Evolutionary conservation across 2,113 vertebrate genomes (phyloP).

Genomic region (Chloropsis hardwickii): DNA sequence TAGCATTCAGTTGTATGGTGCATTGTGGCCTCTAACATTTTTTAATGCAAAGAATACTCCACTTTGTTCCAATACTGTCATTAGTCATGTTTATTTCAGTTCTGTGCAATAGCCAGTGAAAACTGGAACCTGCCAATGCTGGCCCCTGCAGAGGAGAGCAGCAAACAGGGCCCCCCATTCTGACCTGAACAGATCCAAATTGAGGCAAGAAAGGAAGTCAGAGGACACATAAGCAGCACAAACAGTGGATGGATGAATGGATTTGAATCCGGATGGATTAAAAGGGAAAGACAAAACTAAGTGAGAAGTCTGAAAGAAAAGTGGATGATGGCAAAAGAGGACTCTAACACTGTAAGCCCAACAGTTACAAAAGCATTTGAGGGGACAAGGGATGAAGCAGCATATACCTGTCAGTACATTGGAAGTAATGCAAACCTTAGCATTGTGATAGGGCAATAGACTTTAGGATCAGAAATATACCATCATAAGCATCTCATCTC

Average conservation of each 20-base stretch:
- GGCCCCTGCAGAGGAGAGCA: background rate
- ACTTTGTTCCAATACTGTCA: background rate
- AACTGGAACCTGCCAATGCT: background rate
- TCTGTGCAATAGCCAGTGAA: background rate
- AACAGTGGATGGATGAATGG: background rate
- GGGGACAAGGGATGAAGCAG: background rate
- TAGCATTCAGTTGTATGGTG: background rate
- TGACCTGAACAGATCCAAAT: background rate
- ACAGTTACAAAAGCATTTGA: background rate
- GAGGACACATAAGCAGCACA: background rate
- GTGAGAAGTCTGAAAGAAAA: background rate
- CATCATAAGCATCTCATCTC: background rate
- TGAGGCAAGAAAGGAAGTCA: background rate
- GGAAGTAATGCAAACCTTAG: background rate
- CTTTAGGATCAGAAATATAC: background rate
- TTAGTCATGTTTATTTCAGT: background rate
- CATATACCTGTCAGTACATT: background rate
- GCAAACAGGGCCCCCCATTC: background rate
- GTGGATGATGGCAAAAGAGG: background rate
- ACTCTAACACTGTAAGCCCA: background rate
- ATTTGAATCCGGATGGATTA: background rate
- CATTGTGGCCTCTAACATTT: background rate
- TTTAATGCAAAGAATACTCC: background rate
- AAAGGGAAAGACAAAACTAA: background rate
- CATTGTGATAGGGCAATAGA: background rate